phyloP scores from a whole-genome alignment of 1,140 invertebrate species.

The Eurosta solidaginis region DNA sequence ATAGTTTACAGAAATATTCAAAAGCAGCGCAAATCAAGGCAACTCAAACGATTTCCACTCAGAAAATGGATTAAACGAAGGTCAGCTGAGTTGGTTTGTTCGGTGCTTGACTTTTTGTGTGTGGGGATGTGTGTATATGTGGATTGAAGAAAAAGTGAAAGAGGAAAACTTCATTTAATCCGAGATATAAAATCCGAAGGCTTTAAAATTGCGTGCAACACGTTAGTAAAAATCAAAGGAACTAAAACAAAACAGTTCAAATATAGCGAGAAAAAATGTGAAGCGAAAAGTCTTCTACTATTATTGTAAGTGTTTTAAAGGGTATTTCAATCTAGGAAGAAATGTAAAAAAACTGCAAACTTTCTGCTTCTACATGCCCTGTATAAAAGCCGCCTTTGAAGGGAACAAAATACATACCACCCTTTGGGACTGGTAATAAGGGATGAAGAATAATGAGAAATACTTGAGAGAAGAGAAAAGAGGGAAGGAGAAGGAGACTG shows the following conservation, averaged over 20 bases:
- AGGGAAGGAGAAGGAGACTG: too few species aligned
- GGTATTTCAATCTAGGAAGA: too few species aligned
- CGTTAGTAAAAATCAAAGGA: not conserved
- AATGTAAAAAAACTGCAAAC: too few species aligned
- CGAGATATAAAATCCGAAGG: not conserved
- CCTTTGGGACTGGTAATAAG: too few species aligned
- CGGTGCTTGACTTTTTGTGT: too few species aligned
- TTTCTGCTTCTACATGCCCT: too few species aligned
- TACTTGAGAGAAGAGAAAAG: too few species aligned
- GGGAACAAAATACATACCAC: too few species aligned
- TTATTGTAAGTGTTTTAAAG: too few species aligned
- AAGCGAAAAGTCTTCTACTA: too few species aligned
- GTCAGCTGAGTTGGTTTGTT: not conserved
- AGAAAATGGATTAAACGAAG: not conserved
- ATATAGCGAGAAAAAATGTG: not conserved
- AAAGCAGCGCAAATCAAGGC: not conserved
- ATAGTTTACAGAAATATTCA: not conserved
- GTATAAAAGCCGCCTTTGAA: too few species aligned
- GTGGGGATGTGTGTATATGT: not conserved
- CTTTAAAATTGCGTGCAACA: conserved; percentile 14
- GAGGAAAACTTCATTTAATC: not conserved
- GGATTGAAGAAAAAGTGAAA: not conserved
- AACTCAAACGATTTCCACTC: not conserved
- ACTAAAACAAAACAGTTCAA: not conserved
- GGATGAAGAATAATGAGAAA: too few species aligned